Conservation (phyloP, 1,140 invertebrate genomes). For the Philotrypesis tridentata region DNA sequence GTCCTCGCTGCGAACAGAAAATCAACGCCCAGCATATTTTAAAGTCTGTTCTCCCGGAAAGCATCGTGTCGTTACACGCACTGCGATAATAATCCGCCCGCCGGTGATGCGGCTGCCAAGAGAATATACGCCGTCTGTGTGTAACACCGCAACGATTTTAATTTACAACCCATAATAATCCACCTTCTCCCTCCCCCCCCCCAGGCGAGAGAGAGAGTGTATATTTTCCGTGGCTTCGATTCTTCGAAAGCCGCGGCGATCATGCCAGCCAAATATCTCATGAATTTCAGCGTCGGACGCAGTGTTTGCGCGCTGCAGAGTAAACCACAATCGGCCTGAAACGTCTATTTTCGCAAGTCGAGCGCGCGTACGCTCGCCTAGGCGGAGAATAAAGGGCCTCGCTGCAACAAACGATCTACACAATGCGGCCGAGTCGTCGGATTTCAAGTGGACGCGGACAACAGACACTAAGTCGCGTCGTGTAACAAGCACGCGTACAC, state of each 20-base stretch:
- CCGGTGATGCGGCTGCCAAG: no score
- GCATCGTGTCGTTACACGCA: no score
- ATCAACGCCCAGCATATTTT: constrained; percentile 27
- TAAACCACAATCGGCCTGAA: background rate
- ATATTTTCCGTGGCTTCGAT: background rate
- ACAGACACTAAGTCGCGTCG: no score
- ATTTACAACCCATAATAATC: background rate
- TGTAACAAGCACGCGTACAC: no score
- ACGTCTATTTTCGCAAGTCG: background rate
- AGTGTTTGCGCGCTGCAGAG: background rate
- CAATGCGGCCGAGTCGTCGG: background rate
- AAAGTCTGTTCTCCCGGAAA: background rate
- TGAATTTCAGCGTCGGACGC: background rate
- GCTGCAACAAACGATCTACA: background rate
- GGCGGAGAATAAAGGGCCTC: background rate
- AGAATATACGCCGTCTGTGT: no score
- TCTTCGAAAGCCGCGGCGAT: background rate
- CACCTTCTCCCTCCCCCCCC: background rate
- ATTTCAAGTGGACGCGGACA: background rate
- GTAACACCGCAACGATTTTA: background rate
- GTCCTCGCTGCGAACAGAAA: constrained; percentile 75
- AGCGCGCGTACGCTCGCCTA: background rate
- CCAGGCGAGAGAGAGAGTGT: no score
- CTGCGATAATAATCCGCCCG: no score
- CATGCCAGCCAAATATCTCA: background rate